Base-by-base conservation (phyloP, 1,140 invertebrate genomes). In the Cydia fagiglandana region DNA sequence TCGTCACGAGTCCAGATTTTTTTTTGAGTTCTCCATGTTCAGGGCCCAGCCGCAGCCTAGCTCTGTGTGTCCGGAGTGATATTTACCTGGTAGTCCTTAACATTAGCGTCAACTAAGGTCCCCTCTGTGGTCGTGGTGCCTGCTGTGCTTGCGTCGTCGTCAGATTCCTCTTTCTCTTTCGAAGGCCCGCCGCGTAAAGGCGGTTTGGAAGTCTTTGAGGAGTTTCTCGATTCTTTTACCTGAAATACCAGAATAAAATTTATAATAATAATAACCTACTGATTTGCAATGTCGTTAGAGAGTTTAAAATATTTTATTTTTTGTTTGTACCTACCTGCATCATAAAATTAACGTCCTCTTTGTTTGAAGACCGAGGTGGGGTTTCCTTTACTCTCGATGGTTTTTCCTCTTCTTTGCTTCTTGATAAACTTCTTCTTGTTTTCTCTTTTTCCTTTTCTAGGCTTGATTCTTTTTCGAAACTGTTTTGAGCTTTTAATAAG, bases 311-410 rank as follows among this genome's bases (percentile, higher is more conserved):
- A 41, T n/a, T n/a, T n/a, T n/a, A n/a, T n/a, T n/a, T n/a, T 15
- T 47, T 47, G 4, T 47, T 15, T 61, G 7, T 3, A 24, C 20
- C 20, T 82, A 95, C 94, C 92, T 94, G 94, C 80, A 95, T 93
- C 74, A 95, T 91, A 81, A 95, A 95, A 79, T 94, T 94, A 13
- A 95, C 94, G 80, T 95, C 89, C 83, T 91, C 89, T 83, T 89
- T 88, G 78, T 75, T 73, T 73, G 81, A 77, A n/a, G 73, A 76
- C 10, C 73, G 30, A 24, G 50, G 74, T n/a, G 64, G 20, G 10
- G 75, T 73, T 75, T 73, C 68, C 45, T 74, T 77, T 56, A 75
- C 34, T 74, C 81, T 79, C 73, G 61, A 75, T 70, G 83, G 73
- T 77, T 90, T 93, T 80, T 91, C 91, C 82, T 90, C 90, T 86